Evolutionary conservation across 2,888 invertebrate species (phyloP), one percentile per base, ranked within the genome.

Genomic region (Phragmatobia fuliginosa): DNA sequence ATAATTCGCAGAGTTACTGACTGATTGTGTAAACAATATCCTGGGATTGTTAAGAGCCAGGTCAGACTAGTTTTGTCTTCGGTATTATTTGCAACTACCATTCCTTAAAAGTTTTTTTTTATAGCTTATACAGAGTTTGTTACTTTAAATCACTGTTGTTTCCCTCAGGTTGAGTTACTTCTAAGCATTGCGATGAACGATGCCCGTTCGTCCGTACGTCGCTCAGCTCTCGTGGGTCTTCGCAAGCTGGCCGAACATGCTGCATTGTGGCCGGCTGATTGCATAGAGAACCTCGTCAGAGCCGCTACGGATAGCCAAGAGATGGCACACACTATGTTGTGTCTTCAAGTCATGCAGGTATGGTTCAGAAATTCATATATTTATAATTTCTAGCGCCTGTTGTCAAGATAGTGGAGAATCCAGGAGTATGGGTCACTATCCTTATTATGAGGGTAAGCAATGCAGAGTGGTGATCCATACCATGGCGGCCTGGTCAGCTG

Each of bases 131-230:
- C 7, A 33, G 3, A 33, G 7, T 33, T 33, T 33, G 33, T 33
- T 33, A 38, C 38, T 5, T 4, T 18, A 2, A 4, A 18, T 41
- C 4, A 52, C 28, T 0, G 2, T 33, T 14, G 5, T 25, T 62
- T 96, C 81, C 96, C 96, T 28, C 2, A 95, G 95, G 95, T 95
- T 76, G 93, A 94, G 65, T 83, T 95, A 0, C 89, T 95, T 0
- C 87, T 95, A 10, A 90, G 83, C 68, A 90, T 94, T 74, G 92
- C 93, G 0, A 89, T 90, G 78, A 89, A 92, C 64, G 95, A 95
- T 65, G 90, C 93, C 0, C 92, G 95, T 0, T 87, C 90, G 0
- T 84, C 90, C 0, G 93, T 95, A 0, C 90, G 94, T 0, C 90
- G 92, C 59, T 86, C 94, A 0, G 95, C 95, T 0, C 83, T 95